Evolutionary conservation across 2,888 invertebrate genomes (phyloP), one percentile per base, ranked within the genome.

Genomic region (Agrotis clavis): DNA sequence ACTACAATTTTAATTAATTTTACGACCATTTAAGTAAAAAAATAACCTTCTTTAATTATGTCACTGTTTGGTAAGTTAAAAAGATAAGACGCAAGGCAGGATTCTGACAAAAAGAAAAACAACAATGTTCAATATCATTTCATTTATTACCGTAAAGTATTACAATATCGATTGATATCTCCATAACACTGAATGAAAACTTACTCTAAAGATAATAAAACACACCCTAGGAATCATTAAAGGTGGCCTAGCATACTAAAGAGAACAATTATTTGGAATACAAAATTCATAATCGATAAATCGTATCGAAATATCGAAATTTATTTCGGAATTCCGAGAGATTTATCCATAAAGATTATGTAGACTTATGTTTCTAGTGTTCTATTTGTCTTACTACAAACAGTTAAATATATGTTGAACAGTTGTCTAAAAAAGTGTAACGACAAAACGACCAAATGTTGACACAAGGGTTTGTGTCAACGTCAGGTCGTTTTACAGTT

Each of bases 321-420:
- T 48, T n/a, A 54, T 82, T 92, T 95, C 92, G 91, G 89, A 91
- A 90, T 92, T 96, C 94, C 95, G 91, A 96, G 94, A 92, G 88
- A 90, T 90, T 90, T 95, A 94, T 96, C 95, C 71, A 80, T 82
- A 80, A 69, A 80, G 76, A 74, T 72, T 81, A 84, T 74, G 80
- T 83, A 84, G 61, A 77, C 85, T 75, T 86, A 86, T 41, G 11
- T 41, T 41, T 53, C 73, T 86, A 74, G 47, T 41, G 50, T 70
- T 56, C 48, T 77, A 79, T 41, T 9, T 41, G 11, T 41, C 11
- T 41, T 41, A 41, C 41, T 41, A 41, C 11, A 11, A 11, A 35
- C 0, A 41, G 41, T 41, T 41, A 41, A 41, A 41, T 11, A 41
- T 41, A 1, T 41, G 11, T 41, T 41, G 41, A 41, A 41, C 11